Base-by-base conservation (phyloP, 2,797 vertebrate species). In the Antrozous pallidus region DNA sequence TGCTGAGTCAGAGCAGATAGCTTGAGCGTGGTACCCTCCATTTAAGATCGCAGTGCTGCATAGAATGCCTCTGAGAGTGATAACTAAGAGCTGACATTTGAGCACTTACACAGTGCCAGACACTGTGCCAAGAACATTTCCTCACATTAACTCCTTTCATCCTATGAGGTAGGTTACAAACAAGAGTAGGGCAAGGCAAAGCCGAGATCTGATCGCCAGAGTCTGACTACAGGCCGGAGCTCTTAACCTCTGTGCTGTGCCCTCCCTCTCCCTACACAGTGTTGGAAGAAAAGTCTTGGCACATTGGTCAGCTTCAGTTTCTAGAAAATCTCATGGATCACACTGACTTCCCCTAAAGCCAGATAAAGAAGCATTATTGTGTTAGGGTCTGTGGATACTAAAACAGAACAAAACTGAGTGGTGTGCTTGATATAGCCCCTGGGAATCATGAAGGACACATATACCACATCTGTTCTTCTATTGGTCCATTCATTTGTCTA, bases 1-100 rank as follows among this genome's bases (percentile, higher is more conserved):
- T 8, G 8, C 6, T 31, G 47, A 51, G 17, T 85, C 45, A 1
- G 45, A 28, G 77, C 1, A 65, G 67, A 63, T 61, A 47, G 28
- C 51, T 11, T 5, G 1, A 1, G 16, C 28, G 26, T 1, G 14
- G 17, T 28, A 0, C 38, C 18, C 0, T n/a, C 18, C 4, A 2
- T 20, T 58, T 33, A 69, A 82, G 54, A 84, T 20, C 47, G 9
- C 18, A 26, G 11, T 17, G 28, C 4, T 6, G 22, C 54, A 22
- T 18, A 8, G 3, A 7, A 20, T 13, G 26, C 38, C 54, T 82
- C 51, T 47, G 28, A 75, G 4, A 26, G 33, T 24, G 58, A 16
- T 22, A 22, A 38, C 16, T 56, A 70, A n/a, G 28, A 84, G 80
- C 36, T 45, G 6, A 5, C 5, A 63, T 58, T 38, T 45, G 56